Base-by-base conservation (phyloP, 2,797 vertebrate species). In the Lateolabrax maculatus region DNA sequence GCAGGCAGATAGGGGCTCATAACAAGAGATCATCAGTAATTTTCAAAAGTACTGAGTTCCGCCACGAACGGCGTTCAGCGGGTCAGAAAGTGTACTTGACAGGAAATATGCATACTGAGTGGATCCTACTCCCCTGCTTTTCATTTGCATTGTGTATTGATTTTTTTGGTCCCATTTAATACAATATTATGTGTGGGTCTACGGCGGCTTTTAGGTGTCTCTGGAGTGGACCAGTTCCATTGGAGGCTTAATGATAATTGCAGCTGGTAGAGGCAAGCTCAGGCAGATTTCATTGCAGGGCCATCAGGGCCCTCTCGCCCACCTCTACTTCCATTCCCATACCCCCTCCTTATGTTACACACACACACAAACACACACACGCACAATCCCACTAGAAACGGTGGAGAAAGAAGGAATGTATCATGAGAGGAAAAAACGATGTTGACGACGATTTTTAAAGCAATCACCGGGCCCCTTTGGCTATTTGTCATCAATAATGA, bases 21-120 rank as follows among this genome's bases (percentile, higher is more conserved):
- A 93, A 95, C 91, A 94, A 92, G 92, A 93, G 93, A 94, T 94
- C 93, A 95, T 94, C 93, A 88, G 93, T 93, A 93, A 94, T 96
- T 95, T 95, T 93, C 90, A 93, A 89, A 94, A 95, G 94, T 92
- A 95, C 90, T 84, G 93, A 95, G 94, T 94, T 95, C 92, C 77
- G 88, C 90, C 71, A 65, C 79, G 86, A 92, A 91, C 83, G 76
- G 85, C 90, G 89, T 94, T 95, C 94, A 94, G 92, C 80, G 83
- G 95, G 95, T 96, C 95, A 96, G 91, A 96, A 96, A 95, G 95
- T 95, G 95, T 95, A 96, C 95, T 96, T 96, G 95, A 96, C 95
- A 95, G 94, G 90, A 96, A 96, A 96, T 95, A 96, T 96, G 95
- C 95, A 96, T 95, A 96, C 93, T 94, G 95, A 96, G 95, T 95